Base-by-base conservation (phyloP, 2,888 invertebrate species). In the Pollenia angustigena region DNA sequence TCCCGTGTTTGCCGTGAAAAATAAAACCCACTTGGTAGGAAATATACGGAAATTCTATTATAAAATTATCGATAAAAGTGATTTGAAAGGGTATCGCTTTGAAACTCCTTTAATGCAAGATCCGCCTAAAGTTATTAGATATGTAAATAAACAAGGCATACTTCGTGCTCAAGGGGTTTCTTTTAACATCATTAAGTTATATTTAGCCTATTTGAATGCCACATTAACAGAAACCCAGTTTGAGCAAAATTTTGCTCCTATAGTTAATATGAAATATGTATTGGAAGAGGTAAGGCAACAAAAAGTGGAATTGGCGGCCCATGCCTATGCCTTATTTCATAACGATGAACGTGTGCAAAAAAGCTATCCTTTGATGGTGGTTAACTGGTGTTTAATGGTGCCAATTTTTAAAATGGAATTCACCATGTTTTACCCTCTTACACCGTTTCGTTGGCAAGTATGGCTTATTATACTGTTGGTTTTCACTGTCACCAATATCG, bases 351-450 rank as follows among this genome's bases (percentile, higher is more conserved):
- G 85, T 4, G 23, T 92, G 40, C 91, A 91, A 44, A 90, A 90
- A 79, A 90, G 90, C 46, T 92, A 92, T 48, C 92, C 92, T 0
- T 46, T 92, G 48, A 52, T 90, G 68, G 91, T 92, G 81, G 91
- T 92, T 44, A 87, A 88, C 8, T 92, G 91, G 91, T 92, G 92
- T 46, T 81, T 92, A 0, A 92, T 92, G 92, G 90, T 92, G 40
- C 92, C 92, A 0, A 84, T 91, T 0, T 89, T 89, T 56, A 90
- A 90, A 42, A 89, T 88, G 16, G 90, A 91, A 0, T 91, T 91
- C 11, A 90, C 90, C 0, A 89, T 89, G 74, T 87, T 90, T 9
- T 92, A 92, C 78, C 89, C 90, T 0, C 52, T 92, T 8, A 89
- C 89, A 50, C 92, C 92, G 0, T 92, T 92, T 42, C 88, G 89